Evolutionary conservation across 2,113 vertebrate species (phyloP).

Genomic region (Vulpes ferrilata): DNA sequence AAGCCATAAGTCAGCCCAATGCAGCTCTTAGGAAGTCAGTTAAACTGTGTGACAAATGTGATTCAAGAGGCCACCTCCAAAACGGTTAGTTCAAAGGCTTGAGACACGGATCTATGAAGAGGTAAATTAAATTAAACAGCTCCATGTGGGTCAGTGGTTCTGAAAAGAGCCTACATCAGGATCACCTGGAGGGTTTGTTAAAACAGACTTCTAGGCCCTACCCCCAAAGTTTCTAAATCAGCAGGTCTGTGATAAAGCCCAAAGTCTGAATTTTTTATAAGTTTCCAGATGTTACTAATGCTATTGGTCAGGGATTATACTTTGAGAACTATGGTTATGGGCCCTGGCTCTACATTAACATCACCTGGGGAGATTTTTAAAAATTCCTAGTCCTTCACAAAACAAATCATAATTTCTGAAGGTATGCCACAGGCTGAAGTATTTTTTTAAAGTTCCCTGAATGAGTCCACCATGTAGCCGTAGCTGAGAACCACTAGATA

Average conservation of each 20-base stretch:
- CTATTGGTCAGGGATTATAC: neutral
- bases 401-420: neutral
- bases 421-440: neutral
- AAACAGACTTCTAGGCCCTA: neutral
- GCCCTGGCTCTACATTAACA: neutral
- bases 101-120: neutral
- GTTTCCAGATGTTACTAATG: neutral
- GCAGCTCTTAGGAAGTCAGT: neutral
- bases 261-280: neutral
- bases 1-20: neutral
- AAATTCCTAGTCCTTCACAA: neutral
- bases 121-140: constrained; percentile 6
- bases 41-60: neutral
- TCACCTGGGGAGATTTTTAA: neutral
- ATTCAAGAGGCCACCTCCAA: neutral
- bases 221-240: neutral
- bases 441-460: neutral
- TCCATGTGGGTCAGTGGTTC: neutral
- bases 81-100: constrained; percentile 39
- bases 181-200: neutral
- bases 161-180: neutral
- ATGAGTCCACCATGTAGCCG: neutral
- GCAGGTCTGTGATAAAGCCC: neutral
- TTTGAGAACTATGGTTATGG: neutral
- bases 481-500: neutral